A percentile compares a stretch with the other conserved stretches of the same genome.
phyloP scores from a whole-genome alignment of 2,888 invertebrate species.

The Nudaria mundana region DNA sequence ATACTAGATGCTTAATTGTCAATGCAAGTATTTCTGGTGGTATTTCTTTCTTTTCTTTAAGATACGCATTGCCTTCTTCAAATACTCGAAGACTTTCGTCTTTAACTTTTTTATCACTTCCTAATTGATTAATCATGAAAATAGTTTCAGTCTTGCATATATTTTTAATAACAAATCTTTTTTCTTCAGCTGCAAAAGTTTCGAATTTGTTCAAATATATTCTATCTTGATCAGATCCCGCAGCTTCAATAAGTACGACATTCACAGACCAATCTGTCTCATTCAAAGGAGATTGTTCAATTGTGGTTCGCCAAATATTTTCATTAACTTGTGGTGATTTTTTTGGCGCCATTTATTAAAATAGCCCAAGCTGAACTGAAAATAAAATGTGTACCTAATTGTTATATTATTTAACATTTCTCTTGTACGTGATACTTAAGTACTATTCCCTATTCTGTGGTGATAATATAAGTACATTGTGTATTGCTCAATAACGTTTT shows the following conservation, averaged over 20 bases:
- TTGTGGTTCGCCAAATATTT: conserved; percentile 50
- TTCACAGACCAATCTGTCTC: conserved; percentile 61
- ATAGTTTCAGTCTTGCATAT: conserved; percentile 72
- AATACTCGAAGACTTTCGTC: conserved; percentile 64
- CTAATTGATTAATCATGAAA: conserved; percentile 73
- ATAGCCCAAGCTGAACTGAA: neutral
- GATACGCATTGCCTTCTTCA: conserved; percentile 63
- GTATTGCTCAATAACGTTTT: too few species aligned
- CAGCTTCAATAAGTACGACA: conserved; percentile 64
- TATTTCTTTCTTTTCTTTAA: conserved; percentile 65
- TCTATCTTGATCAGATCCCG: conserved; percentile 65
- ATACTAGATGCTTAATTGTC: conserved; percentile 66
- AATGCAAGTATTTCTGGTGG: conserved; percentile 65
- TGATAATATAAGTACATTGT: too few species aligned
- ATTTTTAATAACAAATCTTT: conserved; percentile 69
- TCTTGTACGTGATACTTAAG: too few species aligned
- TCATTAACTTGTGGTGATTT: conserved; percentile 45
- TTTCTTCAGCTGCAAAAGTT: conserved; percentile 59
- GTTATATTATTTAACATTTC: too few species aligned
- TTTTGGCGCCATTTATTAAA: conserved; percentile 53
- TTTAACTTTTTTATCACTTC: conserved; percentile 66
- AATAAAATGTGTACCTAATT: neutral
- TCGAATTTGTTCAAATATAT: conserved; percentile 69
- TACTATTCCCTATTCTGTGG: too few species aligned
- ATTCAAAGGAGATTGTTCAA: conserved; percentile 54